Conservation (phyloP, 2,797 vertebrate genomes). For the Sardinella longiceps region DNA sequence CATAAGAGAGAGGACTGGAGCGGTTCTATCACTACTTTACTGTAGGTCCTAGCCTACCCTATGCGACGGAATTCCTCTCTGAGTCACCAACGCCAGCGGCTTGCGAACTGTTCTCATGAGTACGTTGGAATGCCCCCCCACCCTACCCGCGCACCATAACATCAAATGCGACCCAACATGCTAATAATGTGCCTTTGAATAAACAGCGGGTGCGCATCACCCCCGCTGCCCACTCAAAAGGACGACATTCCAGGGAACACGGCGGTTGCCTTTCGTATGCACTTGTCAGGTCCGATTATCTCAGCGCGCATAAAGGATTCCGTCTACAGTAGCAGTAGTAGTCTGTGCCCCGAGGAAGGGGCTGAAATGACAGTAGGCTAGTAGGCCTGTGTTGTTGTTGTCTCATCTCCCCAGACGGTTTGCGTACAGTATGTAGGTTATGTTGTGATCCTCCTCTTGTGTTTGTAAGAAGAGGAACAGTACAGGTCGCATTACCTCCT, state of each 20-base stretch:
- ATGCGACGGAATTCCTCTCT: conserved; percentile 30
- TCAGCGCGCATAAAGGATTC: not conserved
- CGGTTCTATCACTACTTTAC: not conserved
- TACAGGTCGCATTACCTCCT: not conserved
- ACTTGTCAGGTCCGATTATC: not conserved
- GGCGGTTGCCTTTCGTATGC: not conserved
- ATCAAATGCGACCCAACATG: conserved; percentile 6
- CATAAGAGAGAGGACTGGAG: not conserved
- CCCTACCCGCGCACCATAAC: not conserved
- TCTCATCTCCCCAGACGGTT: not conserved
- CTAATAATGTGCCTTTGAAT: conserved; percentile 14
- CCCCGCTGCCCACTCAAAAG: not conserved
- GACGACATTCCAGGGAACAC: conserved; percentile 1
- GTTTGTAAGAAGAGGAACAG: not conserved
- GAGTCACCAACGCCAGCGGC: conserved; percentile 54
- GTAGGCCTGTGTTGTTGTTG: not conserved
- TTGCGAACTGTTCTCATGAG: conserved; percentile 38
- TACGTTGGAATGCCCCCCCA: conserved; percentile 38
- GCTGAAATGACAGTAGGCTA: not conserved
- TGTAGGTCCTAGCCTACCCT: not conserved
- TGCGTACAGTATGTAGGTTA: not conserved
- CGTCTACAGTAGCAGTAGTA: too few relatives aligned
- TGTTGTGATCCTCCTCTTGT: not conserved
- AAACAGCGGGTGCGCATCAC: not conserved
- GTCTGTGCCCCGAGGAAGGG: not conserved